Percentiles rank a stretch among this genome's conserved stretches.
phyloP scores from a whole-genome alignment of 2,888 invertebrate species.

The Lucinisca nassula region DNA sequence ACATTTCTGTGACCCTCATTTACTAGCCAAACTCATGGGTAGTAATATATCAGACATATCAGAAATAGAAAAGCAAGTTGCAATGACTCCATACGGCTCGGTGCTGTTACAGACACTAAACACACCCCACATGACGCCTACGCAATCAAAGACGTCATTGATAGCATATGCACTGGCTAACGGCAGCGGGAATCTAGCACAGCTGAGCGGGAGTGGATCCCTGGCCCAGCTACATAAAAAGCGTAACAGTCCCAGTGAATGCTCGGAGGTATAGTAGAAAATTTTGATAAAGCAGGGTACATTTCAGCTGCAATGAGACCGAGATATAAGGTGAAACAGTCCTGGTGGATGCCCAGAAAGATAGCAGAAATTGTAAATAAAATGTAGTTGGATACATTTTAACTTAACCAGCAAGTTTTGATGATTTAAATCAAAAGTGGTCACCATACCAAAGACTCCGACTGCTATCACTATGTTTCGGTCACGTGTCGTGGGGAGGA shows the following conservation, averaged over 20 bases:
- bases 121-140: constrained; percentile 31
- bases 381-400: too few species aligned
- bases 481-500: too few species aligned
- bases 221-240: constrained; percentile 35
- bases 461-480: too few species aligned
- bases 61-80: constrained; percentile 40
- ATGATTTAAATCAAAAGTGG: too few species aligned
- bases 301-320: too few species aligned
- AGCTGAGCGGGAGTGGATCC: constrained; percentile 38
- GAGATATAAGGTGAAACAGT: too few species aligned
- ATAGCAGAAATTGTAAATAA: too few species aligned
- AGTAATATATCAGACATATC: constrained; percentile 68
- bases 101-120: constrained; percentile 55
- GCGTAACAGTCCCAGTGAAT: constrained; percentile 46
- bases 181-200: constrained; percentile 44
- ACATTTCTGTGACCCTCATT: constrained; percentile 54
- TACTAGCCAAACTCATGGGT: constrained; percentile 72
- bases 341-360: too few species aligned
- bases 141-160: constrained; percentile 58
- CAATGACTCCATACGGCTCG: constrained; percentile 49
- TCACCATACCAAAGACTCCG: too few species aligned
- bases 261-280: constrained; percentile 56
- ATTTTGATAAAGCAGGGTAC: too few species aligned
- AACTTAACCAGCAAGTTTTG: too few species aligned
- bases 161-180: constrained; percentile 59